Base-by-base conservation (phyloP, 2,888 invertebrate genomes). In the Sarcophaga carnaria region DNA sequence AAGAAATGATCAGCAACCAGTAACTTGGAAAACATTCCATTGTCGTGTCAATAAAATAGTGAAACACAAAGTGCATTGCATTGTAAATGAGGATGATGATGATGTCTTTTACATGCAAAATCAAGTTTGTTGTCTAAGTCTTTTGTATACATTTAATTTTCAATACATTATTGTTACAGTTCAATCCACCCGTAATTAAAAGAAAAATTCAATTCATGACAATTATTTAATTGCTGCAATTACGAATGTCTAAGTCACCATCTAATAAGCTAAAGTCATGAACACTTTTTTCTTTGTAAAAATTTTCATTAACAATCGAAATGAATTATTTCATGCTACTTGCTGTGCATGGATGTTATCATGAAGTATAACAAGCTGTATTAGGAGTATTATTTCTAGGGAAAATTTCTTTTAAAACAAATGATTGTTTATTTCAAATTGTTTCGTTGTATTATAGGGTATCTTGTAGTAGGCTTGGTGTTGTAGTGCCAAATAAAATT, bases 171-270 rank as follows among this genome's bases (percentile, higher is more conserved):
- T 2, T 45, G 54, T 25, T 17, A 25, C 11, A 27, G 22, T 71
- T 71, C 71, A 59, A 14, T 27, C 6, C 49, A 10, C 69, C 22
- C 47, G n/a, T 47, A 69, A 47, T 70, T 60, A 47, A 60, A 47
- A 63, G 4, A 37, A 37, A 25, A 70, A 49, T 70, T 70, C 63
- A 79, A 70, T 70, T 79, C 63, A n/a, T 70, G 49, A 70, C 78
- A 79, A 63, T 79, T 69, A 70, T 59, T 17, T 22, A 17, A 63
- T 10, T 22, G 22, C 17, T 45, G 45, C 63, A 63, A 74, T 74
- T 22, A 75, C 27, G 49, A 6, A 17, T 17, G 3, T 1, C 37
- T 37, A 37, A 37, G 37, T 10, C 10, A 37, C 2, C 37, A 37
- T 8, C 37, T 37, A 37, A 37, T 37, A 37, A 37, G 37, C 37